A percentile compares a stretch with the other conserved stretches of the same genome.
Conservation (phyloP, 2,113 vertebrate species). For the Oryzias javanicus region DNA sequence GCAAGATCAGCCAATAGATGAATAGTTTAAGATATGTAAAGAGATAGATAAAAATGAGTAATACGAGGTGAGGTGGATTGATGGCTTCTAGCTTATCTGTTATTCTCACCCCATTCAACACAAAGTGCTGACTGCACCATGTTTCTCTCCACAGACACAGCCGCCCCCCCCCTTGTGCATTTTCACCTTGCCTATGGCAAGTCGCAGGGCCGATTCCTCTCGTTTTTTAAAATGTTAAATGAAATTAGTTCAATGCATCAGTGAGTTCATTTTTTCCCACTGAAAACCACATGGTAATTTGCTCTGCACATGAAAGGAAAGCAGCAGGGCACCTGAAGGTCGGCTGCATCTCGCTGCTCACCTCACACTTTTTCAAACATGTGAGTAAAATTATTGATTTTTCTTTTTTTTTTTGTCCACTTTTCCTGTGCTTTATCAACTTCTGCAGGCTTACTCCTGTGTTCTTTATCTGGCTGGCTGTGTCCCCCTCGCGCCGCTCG, state of each 20-base stretch:
- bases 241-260: conserved; percentile 70
- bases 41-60: conserved; percentile 33
- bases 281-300: conserved; percentile 60
- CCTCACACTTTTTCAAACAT: conserved; percentile 48
- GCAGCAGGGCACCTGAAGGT: conserved; percentile 64
- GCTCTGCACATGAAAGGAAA: conserved; percentile 56
- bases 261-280: conserved; percentile 60
- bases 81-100: conserved; percentile 54
- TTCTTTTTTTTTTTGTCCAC: conserved; percentile 14
- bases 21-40: conserved; percentile 28
- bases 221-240: conserved; percentile 63
- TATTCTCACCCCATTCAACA: conserved; percentile 56
- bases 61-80: conserved; percentile 53
- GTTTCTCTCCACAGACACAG: conserved; percentile 22
- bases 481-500: conserved; percentile 20
- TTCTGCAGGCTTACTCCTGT: conserved; percentile 17
- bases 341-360: conserved; percentile 37
- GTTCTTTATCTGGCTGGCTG: conserved; percentile 17
- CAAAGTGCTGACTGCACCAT: conserved; percentile 64
- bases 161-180: not conserved
- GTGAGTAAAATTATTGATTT: conserved; percentile 45
- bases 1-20: conserved; percentile 4
- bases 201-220: conserved; percentile 36
- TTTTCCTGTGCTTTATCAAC: conserved; percentile 5
- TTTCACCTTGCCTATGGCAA: conserved; percentile 40